Conservation (phyloP, 1,140 invertebrate species). For the Brachionus plicatilis region DNA sequence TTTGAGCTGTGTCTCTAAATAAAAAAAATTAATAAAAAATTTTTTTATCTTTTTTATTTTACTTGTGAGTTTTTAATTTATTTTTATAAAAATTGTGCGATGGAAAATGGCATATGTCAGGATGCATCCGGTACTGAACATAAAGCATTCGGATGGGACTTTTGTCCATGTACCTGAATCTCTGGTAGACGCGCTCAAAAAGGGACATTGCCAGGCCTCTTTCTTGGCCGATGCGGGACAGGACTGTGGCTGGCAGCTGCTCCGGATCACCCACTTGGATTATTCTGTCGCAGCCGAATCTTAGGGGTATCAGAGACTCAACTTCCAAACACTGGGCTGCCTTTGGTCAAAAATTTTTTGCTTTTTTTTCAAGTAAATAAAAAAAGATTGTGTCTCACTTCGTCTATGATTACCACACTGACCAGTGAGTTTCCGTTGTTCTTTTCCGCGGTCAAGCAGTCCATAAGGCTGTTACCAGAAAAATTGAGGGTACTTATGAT, state of each 20-base stretch:
- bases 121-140: conserved; percentile 23
- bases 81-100: conserved; percentile 14
- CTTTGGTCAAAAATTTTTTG: background rate
- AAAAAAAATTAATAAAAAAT: background rate
- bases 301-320: conserved; percentile 9
- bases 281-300: background rate
- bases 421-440: background rate
- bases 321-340: conserved; percentile 36
- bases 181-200: background rate
- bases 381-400: background rate
- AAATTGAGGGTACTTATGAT: background rate
- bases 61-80: background rate
- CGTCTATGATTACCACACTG: background rate
- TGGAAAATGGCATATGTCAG: conserved; percentile 23
- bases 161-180: background rate
- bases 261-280: conserved; percentile 29
- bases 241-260: conserved; percentile 24
- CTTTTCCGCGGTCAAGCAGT: background rate
- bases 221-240: background rate
- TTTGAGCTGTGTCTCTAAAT: background rate
- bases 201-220: background rate
- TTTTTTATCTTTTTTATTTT: background rate
- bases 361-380: background rate
- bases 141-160: conserved; percentile 21
- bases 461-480: background rate